Evolutionary conservation across 2,888 invertebrate genomes (phyloP).

Genomic region (Taenaris catops): DNA sequence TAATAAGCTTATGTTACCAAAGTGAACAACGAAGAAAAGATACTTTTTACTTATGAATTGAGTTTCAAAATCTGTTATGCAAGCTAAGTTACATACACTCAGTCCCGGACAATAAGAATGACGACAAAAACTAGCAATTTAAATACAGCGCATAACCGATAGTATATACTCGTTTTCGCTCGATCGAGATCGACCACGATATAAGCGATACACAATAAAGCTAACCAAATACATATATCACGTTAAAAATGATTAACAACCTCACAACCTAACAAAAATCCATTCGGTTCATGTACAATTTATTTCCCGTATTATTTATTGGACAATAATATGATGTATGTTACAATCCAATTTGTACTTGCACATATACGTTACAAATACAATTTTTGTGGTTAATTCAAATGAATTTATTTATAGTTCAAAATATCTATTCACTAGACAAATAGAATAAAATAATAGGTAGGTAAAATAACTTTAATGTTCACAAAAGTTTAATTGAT

Average conservation of each 20-base stretch:
- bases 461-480: too few relatives aligned
- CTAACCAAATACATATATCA: slow-evolving; percentile 70
- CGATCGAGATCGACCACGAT: too few relatives aligned
- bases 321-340: background rate
- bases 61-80: slow-evolving; percentile 51
- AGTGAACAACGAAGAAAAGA: slow-evolving; percentile 40
- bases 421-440: too few relatives aligned
- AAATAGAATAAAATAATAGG: too few relatives aligned
- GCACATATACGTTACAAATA: too few relatives aligned
- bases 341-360: slow-evolving; percentile 14
- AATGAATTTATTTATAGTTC: too few relatives aligned
- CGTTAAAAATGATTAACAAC: slow-evolving; percentile 78
- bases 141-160: slow-evolving; percentile 39
- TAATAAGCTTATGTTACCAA: slow-evolving; percentile 47
- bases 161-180: too few relatives aligned
- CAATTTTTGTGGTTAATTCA: too few relatives aligned
- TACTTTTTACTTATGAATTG: slow-evolving; percentile 35
- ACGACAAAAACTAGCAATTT: slow-evolving; percentile 57
- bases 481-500: too few relatives aligned
- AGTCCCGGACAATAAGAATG: slow-evolving; percentile 37
- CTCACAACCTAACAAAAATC: slow-evolving; percentile 71
- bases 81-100: slow-evolving; percentile 52
- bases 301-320: slow-evolving; percentile 42
- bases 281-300: slow-evolving; percentile 60
- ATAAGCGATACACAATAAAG: slow-evolving; percentile 52